Base-by-base conservation (phyloP, 2,888 invertebrate genomes). In the Pteria penguin region DNA sequence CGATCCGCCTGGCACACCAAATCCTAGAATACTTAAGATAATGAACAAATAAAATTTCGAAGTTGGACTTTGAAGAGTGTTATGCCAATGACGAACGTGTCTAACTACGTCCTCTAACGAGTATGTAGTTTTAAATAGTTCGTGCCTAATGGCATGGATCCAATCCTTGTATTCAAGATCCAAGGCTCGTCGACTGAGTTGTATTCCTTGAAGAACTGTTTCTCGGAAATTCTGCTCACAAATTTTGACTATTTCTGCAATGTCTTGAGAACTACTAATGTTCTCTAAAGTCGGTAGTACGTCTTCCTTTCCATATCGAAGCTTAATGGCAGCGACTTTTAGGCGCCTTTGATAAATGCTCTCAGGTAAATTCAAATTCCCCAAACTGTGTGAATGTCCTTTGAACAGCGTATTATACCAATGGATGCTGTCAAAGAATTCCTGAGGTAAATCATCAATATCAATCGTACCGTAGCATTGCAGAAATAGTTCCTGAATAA, bases 111-210 rank as follows among this genome's bases (percentile, higher is more conserved):
- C 79, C 57, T 81, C 84, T 14, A 82, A 27, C 4, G 18, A 52
- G 62, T 84, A 86, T 0, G 63, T 71, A 52, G 71, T 66, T 52
- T 27, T 32, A 45, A 82, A 82, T 1, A 61, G 14, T 0, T 74
- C 75, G 31, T 82, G 77, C 22, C 86, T 58, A 27, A 86, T 83
- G 2, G 83, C 86, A 66, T 77, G 60, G 2, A 86, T 75, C 86
- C 86, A 86, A 61, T 85, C 85, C 26, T 74, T 79, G 62, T 79
- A 83, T 67, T 84, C 84, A 36, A 74, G 65, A 29, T 85, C 85
- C 2, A 85, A 60, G 14, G 78, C 81, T 61, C 77, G 72, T 33
- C 68, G 66, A 33, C 27, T 54, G 4, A 61, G 65, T 11, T 33
- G 36, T 1, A 75, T 26, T 1, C 77, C 79, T 45, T 32, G 54